Percentiles rank a stretch among this genome's conserved stretches.
phyloP scores from a whole-genome alignment of 2,113 vertebrate genomes.

The Eurypyga helias region DNA sequence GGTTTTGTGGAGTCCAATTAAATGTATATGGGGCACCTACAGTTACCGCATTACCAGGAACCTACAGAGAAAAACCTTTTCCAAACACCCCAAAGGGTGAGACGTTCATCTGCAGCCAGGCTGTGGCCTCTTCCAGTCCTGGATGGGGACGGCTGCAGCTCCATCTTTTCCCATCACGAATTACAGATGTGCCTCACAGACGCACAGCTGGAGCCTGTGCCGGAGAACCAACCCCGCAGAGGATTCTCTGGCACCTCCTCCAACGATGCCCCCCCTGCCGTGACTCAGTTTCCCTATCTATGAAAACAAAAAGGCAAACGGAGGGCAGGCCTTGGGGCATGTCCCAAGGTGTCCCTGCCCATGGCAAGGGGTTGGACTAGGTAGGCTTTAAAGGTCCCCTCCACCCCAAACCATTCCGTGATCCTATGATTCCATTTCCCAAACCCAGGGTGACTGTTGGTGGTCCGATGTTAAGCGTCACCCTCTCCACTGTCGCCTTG shows the following conservation, averaged over 20 bases:
- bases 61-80: neutral
- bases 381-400: neutral
- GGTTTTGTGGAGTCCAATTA: neutral
- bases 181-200: neutral
- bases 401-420: neutral
- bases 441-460: fast-evolving
- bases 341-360: neutral
- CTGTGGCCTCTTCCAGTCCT: neutral
- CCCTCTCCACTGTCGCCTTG: neutral
- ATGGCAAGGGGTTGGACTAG: neutral
- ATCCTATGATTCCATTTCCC: neutral
- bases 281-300: neutral
- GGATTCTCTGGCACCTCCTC: neutral
- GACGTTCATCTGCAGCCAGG: neutral
- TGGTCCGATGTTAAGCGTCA: neutral
- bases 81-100: neutral
- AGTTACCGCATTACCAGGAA: neutral
- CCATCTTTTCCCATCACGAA: neutral
- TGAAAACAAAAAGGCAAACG: neutral
- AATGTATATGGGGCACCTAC: neutral
- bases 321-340: no score
- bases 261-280: neutral
- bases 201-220: neutral
- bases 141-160: fast-evolving
- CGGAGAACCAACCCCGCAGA: neutral